Conservation (phyloP, 2,888 invertebrate species). For the Maniola hyperantus region DNA sequence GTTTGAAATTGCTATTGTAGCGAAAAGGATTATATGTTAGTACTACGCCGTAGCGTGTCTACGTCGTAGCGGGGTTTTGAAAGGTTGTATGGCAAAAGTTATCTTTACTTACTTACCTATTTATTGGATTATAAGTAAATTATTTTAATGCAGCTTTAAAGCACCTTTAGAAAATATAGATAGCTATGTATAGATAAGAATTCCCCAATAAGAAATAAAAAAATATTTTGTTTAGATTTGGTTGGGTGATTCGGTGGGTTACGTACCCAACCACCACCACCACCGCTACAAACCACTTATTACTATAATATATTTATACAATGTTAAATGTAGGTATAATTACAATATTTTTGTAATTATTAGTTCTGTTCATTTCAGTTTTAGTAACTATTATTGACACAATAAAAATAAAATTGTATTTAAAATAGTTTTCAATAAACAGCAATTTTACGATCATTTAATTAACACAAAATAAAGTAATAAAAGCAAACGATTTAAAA, state of each 20-base stretch:
- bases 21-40: conserved; percentile 84
- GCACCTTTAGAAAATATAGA: neutral
- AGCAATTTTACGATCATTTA: conserved; percentile 35
- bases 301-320: too few species aligned
- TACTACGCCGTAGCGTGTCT: conserved; percentile 78
- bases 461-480: conserved; percentile 45
- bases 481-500: conserved; percentile 61
- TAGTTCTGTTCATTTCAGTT: neutral
- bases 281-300: too few species aligned
- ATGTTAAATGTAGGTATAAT: too few species aligned
- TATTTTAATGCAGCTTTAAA: neutral
- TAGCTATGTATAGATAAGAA: neutral
- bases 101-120: conserved; percentile 42
- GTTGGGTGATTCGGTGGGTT: too few species aligned
- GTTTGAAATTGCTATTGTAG: conserved; percentile 84
- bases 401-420: conserved; percentile 16
- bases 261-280: too few species aligned
- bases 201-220: too few species aligned
- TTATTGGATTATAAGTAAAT: neutral
- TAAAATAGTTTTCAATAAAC: conserved; percentile 25
- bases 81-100: conserved; percentile 56
- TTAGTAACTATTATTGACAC: neutral
- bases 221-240: too few species aligned
- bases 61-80: conserved; percentile 60
- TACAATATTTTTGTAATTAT: neutral